Evolutionary conservation across 1,140 invertebrate genomes (phyloP).

Genomic region (Archivesica marissinica): DNA sequence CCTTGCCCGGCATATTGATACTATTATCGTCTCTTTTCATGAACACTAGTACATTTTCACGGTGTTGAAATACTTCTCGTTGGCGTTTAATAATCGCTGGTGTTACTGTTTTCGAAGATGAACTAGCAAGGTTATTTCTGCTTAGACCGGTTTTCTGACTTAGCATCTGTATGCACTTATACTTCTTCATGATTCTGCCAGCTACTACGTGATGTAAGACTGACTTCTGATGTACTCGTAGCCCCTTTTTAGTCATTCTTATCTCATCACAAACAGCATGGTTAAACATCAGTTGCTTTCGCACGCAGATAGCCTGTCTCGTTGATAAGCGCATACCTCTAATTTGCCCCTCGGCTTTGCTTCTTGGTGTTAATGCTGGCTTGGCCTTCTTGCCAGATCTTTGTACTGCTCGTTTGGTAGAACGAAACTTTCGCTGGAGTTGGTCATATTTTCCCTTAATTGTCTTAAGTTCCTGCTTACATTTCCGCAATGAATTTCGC

Average conservation of each 20-base stretch:
- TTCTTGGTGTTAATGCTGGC: no score
- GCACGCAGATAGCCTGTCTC: no score
- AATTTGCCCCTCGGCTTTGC: no score
- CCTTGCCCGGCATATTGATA: constrained; percentile 1
- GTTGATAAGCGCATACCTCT: no score
- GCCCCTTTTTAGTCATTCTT: background rate
- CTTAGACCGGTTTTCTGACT: constrained; percentile 41
- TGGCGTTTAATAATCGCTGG: background rate
- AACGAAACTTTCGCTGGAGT: no score
- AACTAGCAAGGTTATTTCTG: constrained; percentile 35
- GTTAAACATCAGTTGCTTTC: no score
- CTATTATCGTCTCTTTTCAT: constrained; percentile 29
- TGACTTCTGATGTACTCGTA: constrained; percentile 2
- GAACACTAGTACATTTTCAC: constrained; percentile 14
- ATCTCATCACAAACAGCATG: no score
- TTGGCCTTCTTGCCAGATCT: no score
- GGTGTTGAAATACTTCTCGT: constrained; percentile 21
- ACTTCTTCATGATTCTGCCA: constrained; percentile 53
- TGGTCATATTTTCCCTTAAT: no score
- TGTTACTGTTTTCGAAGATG: background rate
- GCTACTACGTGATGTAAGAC: constrained; percentile 46
- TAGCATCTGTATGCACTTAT: constrained; percentile 25
- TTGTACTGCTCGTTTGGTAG: no score
- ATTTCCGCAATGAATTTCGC: no score
- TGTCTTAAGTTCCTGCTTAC: no score